A percentile compares a stretch with the other conserved stretches of the same genome.
Conservation (phyloP, 2,888 invertebrate species). For the Xanthorhoe designata region DNA sequence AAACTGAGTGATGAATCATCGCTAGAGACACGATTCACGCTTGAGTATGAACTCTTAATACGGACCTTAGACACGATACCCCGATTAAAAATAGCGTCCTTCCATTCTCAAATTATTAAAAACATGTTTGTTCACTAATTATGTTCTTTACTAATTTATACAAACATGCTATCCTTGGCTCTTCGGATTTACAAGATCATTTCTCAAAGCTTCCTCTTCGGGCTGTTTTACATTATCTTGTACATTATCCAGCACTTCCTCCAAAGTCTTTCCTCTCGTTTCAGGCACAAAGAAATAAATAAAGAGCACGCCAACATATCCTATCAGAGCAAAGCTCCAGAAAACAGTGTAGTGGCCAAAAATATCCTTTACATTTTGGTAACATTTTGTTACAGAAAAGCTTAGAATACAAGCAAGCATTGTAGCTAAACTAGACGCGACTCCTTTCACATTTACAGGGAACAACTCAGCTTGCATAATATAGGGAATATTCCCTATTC, state of each 20-base stretch:
- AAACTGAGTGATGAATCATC: too few relatives aligned
- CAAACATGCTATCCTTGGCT: conserved; percentile 13
- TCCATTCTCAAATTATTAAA: too few relatives aligned
- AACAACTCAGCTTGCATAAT: conserved; percentile 88
- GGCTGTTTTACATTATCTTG: conserved; percentile 57
- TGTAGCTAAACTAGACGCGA: conserved; percentile 85
- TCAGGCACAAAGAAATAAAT: conserved; percentile 86
- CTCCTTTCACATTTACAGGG: conserved; percentile 87
- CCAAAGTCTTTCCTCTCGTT: conserved; percentile 87
- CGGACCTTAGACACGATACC: too few relatives aligned
- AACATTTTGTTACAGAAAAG: conserved; percentile 86
- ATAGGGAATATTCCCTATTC: conserved; percentile 86
- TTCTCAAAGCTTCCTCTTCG: conserved; percentile 56
- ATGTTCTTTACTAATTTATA: not conserved
- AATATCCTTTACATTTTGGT: conserved; percentile 83
- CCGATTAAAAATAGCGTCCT: too few relatives aligned
- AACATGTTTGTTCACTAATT: too few relatives aligned
- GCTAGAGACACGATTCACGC: too few relatives aligned
- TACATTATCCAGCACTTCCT: conserved; percentile 86
- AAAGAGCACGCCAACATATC: conserved; percentile 84
- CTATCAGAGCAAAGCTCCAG: conserved; percentile 83
- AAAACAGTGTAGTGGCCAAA: conserved; percentile 86
- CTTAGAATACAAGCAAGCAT: conserved; percentile 84
- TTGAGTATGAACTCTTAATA: too few relatives aligned
- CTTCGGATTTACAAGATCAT: conserved; percentile 31